Conservation (phyloP, 2,113 vertebrate species). For the Craseonycteris thonglongyai region DNA sequence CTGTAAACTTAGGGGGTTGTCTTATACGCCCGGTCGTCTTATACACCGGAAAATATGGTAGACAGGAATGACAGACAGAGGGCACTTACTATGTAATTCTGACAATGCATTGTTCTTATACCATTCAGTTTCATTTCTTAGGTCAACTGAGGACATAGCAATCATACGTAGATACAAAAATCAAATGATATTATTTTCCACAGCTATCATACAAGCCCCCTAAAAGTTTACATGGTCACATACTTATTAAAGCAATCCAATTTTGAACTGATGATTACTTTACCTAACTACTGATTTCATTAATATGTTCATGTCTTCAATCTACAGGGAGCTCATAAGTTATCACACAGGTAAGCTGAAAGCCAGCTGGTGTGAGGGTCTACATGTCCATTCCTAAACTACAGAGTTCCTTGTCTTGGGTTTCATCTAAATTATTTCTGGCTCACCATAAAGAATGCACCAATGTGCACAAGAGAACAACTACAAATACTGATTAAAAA, state of each 20-base stretch:
- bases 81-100: conserved; percentile 4
- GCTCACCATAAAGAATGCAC: background rate
- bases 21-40: too few relatives aligned
- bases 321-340: background rate
- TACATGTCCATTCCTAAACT: background rate
- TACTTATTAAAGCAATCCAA: conserved; percentile 6
- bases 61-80: background rate
- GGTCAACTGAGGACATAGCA: background rate
- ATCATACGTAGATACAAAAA: background rate
- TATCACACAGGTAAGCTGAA: background rate
- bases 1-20: too few relatives aligned
- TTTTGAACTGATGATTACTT: background rate
- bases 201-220: background rate
- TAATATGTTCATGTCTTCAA: background rate
- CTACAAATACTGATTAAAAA: conserved; percentile 1
- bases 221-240: background rate
- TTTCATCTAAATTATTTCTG: conserved; percentile 19
- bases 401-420: background rate
- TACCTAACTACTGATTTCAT: background rate
- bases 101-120: background rate
- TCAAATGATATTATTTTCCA: background rate
- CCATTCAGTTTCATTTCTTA: conserved; percentile 30
- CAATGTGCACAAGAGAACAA: background rate
- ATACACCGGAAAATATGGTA: too few relatives aligned
- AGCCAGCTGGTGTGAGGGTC: background rate